Base-by-base conservation (phyloP, 2,888 invertebrate genomes). In the Apotomis turbidana region DNA sequence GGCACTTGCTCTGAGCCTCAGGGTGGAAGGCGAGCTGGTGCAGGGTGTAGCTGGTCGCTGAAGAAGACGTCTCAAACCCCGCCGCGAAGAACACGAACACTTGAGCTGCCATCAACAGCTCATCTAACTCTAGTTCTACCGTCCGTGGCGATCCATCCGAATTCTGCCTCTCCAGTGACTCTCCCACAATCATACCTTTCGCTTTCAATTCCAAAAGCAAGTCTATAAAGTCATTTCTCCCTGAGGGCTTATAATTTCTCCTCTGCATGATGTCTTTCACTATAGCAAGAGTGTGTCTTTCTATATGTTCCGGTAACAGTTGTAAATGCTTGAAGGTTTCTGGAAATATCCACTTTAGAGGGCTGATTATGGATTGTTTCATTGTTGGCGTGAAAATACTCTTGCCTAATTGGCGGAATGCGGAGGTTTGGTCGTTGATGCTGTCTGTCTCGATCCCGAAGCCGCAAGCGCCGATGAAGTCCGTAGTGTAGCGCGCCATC, bases 11-110 rank as follows among this genome's bases (percentile, higher is more conserved):
- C 68, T 89, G 90, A 6, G 81, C 75, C 3, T 86, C 83, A 3
- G 83, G 85, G 73, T 89, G 78, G 44, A 79, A 81, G 1, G 90
- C 88, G 0, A 90, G 77, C 63, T 81, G 78, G 62, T 88, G 87
- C 1, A 87, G 67, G 61, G 78, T 71, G 74, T 81, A 82, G 73
- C 79, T 79, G 51, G 83, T 74, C 5, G 81, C 77, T 6, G 80
- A 79, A 9, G 83, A 80, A 0, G 89, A 88, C 0, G 90, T 88
- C 74, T 89, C 90, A 68, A 87, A 88, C 0, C 90, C 90, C 10
- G 89, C 90, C 1, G 81, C 80, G 71, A 84, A 86, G 73, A 86
- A 85, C 4, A 82, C 75, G 46, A 85, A 79, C 1, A 82, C 82
- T 69, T 86, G 85, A 0, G 84, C 85, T 4, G 83, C 80, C 58